phyloP scores from a whole-genome alignment of 2,888 invertebrate genomes.

The Neria commutata region DNA sequence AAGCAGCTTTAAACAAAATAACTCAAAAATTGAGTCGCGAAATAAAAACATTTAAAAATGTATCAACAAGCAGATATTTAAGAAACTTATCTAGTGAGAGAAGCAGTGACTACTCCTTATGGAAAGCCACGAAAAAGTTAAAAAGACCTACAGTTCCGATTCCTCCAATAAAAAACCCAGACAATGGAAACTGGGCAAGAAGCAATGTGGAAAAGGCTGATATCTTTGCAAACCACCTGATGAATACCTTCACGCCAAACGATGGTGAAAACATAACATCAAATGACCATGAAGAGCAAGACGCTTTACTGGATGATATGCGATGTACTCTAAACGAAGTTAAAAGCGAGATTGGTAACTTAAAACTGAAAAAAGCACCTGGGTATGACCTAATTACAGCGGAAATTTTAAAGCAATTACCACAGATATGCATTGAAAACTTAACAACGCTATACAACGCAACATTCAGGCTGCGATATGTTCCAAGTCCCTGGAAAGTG shows the following conservation, averaged over 20 bases:
- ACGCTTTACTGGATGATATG: neutral
- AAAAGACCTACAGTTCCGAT: no score
- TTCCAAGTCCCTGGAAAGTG: constrained; percentile 5
- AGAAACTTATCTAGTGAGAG: neutral
- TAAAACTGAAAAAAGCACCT: neutral
- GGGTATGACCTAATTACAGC: neutral
- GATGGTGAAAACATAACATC: neutral
- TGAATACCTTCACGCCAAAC: no score
- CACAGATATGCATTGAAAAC: neutral
- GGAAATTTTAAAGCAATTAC: neutral
- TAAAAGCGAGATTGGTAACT: neutral
- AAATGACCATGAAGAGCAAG: neutral
- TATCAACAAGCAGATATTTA: neutral
- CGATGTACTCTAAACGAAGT: neutral
- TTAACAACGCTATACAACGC: neutral
- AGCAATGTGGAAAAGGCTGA: no score
- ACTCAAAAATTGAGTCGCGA: neutral
- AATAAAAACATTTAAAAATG: neutral
- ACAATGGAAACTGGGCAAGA: no score
- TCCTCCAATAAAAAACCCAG: no score
- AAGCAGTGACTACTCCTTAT: no score
- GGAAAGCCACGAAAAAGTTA: no score
- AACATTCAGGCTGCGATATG: neutral
- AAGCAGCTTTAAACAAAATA: neutral
- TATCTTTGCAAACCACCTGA: no score